phyloP scores from a whole-genome alignment of 2,888 invertebrate species.

The Chalcis sispes region DNA sequence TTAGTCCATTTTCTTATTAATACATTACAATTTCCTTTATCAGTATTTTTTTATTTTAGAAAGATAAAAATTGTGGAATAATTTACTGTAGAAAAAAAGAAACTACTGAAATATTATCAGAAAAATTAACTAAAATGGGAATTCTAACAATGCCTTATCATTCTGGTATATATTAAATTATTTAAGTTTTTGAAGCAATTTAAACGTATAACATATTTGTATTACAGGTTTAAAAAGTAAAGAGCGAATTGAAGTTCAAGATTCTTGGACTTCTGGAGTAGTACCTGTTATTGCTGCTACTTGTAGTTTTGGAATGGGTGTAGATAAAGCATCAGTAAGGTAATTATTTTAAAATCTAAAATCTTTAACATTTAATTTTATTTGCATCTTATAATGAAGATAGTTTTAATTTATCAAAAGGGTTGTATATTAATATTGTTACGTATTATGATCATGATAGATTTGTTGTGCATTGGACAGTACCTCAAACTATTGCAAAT shows the following conservation, averaged over 20 bases:
- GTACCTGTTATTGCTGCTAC: slow-evolving; percentile 96
- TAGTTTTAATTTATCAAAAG: too few species aligned
- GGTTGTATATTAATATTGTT: too few species aligned
- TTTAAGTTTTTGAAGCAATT: neutral
- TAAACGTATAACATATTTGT: slow-evolving; percentile 9
- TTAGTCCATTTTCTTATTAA: too few species aligned
- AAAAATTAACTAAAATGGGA: slow-evolving; percentile 84
- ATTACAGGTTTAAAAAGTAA: slow-evolving; percentile 82
- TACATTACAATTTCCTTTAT: slow-evolving; percentile 17
- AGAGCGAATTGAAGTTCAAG: slow-evolving; percentile 88
- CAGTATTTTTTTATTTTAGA: slow-evolving; percentile 63
- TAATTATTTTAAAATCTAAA: slow-evolving; percentile 65
- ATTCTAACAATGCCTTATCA: slow-evolving; percentile 91
- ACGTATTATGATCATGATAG: slow-evolving; percentile 75
- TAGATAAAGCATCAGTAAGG: slow-evolving; percentile 96
- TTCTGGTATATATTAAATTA: slow-evolving; percentile 80
- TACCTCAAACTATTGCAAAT: slow-evolving; percentile 95
- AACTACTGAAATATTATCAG: slow-evolving; percentile 90
- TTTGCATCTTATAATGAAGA: too few species aligned
- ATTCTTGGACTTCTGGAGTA: slow-evolving; percentile 93
- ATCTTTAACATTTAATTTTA: too few species aligned
- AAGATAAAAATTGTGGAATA: slow-evolving; percentile 85
- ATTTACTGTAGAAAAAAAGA: slow-evolving; percentile 97
- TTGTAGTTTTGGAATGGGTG: slow-evolving; percentile 99
- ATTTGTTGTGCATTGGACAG: slow-evolving; percentile 97